These are phyloP conservation scores for Anoplius nigerrimus DNA, from an alignment of 2,888 invertebrate genomes.

Conservation along the genomic window DNA sequence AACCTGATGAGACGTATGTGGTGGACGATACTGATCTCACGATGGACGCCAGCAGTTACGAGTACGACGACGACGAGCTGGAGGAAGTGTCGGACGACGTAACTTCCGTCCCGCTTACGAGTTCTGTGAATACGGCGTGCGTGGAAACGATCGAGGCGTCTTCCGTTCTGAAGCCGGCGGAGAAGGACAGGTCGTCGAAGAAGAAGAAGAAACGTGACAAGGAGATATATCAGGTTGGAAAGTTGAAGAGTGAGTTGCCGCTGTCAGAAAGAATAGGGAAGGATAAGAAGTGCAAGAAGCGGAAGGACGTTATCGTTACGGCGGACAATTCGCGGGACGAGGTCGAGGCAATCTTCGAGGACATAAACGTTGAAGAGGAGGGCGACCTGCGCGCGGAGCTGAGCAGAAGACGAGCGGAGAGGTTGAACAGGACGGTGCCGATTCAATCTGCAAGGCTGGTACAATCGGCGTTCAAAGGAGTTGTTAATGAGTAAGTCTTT, in stretches of 20 bases:
- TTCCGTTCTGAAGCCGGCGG: conserved; percentile 44
- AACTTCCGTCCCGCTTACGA: conserved; percentile 49
- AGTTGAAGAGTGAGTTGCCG: conserved; percentile 64
- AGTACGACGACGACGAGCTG: conserved; percentile 51
- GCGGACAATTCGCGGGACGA: conserved; percentile 47
- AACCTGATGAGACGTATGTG: conserved; percentile 43
- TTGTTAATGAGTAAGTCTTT: conserved; percentile 75
- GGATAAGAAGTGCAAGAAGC: conserved; percentile 67
- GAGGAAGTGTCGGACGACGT: conserved; percentile 47
- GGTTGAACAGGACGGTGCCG: conserved; percentile 73
- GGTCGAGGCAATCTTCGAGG: conserved; percentile 56
- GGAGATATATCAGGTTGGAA: conserved; percentile 75
- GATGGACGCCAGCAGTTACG: conserved; percentile 49
- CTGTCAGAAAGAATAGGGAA: conserved; percentile 67
- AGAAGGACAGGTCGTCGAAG: conserved; percentile 66
- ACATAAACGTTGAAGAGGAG: conserved; percentile 65
- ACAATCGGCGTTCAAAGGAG: conserved; percentile 77
- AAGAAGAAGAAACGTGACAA: conserved; percentile 75
- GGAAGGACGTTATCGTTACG: conserved; percentile 53
- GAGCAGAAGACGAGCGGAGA: conserved; percentile 77
- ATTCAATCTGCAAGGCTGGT: conserved; percentile 76
- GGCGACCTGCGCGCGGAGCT: conserved; percentile 77
- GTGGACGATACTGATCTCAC: conserved; percentile 43
- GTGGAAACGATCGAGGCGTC: conserved; percentile 56
- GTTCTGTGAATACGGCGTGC: conserved; percentile 30